phyloP scores from a whole-genome alignment of 1,140 invertebrate genomes.

The Hyphantria cunea region DNA sequence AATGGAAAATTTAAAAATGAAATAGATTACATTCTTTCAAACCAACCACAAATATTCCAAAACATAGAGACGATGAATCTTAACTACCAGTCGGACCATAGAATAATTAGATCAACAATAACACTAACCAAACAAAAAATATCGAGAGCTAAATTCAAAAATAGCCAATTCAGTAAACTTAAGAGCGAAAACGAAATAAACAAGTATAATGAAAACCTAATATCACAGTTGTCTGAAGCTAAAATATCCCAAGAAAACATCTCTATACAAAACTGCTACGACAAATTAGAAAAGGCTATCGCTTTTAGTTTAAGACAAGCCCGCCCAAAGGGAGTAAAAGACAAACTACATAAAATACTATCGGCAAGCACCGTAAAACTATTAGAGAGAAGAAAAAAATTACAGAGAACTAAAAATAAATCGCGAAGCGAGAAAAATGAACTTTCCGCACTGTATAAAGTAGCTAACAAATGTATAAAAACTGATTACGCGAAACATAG shows the following conservation, averaged over 20 bases:
- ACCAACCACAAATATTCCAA: constrained; percentile 23
- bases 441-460: constrained; percentile 30
- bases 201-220: constrained; percentile 30
- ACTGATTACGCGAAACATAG: not conserved
- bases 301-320: not conserved
- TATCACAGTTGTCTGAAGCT: constrained; percentile 3
- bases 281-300: constrained; percentile 20
- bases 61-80: constrained; percentile 35
- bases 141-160: constrained; percentile 3
- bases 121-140: constrained; percentile 20
- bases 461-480: constrained; percentile 2
- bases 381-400: constrained; percentile 23
- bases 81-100: constrained; percentile 27
- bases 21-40: constrained; percentile 41
- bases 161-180: not conserved
- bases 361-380: not conserved
- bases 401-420: constrained; percentile 29
- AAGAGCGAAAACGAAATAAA: constrained; percentile 28
- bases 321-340: not conserved
- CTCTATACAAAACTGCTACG: constrained; percentile 31
- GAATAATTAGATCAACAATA: constrained; percentile 29
- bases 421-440: constrained; percentile 30
- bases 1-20: constrained; percentile 37
- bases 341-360: constrained; percentile 8
- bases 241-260: constrained; percentile 1